These are phyloP conservation scores for Epirrhoe alternata DNA, from an alignment of 2,888 invertebrate species.

Conservation along the genomic window DNA sequence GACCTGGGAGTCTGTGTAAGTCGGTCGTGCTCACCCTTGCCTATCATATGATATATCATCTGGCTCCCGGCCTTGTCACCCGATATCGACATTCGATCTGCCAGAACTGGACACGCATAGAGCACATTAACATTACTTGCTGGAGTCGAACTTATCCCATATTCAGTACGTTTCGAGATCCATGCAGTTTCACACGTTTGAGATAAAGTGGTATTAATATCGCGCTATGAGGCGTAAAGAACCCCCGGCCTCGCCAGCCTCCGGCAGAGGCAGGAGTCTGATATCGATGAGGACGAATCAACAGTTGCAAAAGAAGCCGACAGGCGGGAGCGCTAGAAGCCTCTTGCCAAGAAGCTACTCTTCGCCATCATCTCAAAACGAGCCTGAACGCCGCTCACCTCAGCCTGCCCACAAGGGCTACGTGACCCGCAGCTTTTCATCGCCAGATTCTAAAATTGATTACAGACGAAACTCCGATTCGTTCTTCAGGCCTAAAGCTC, in stretches of 20 bases:
- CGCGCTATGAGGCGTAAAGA: conserved; percentile 72
- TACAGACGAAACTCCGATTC: conserved; percentile 71
- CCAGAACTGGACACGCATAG: conserved; percentile 67
- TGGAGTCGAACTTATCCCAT: conserved; percentile 54
- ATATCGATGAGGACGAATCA: conserved; percentile 74
- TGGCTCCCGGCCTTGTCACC: conserved; percentile 73
- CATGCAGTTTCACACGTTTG: conserved; percentile 63
- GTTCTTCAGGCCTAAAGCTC: conserved; percentile 66
- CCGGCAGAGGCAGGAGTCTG: conserved; percentile 68
- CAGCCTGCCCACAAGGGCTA: conserved; percentile 57
- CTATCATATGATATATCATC: conserved; percentile 80
- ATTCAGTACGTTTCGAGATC: conserved; percentile 63
- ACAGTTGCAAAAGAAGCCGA: conserved; percentile 69
- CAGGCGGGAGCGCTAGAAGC: conserved; percentile 58
- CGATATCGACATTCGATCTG: conserved; percentile 75
- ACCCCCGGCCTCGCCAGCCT: conserved; percentile 52
- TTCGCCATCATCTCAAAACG: conserved; percentile 68
- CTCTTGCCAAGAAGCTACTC: conserved; percentile 76
- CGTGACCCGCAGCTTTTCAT: conserved; percentile 73
- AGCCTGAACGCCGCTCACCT: conserved; percentile 51
- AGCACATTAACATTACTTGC: conserved; percentile 68
- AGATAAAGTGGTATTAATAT: conserved; percentile 38
- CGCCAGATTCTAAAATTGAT: conserved; percentile 72
- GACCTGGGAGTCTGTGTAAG: conserved; percentile 56
- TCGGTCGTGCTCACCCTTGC: conserved; percentile 74